Evolutionary conservation across 2,113 vertebrate species (phyloP).

Genomic region (Galemys pyrenaicus): DNA sequence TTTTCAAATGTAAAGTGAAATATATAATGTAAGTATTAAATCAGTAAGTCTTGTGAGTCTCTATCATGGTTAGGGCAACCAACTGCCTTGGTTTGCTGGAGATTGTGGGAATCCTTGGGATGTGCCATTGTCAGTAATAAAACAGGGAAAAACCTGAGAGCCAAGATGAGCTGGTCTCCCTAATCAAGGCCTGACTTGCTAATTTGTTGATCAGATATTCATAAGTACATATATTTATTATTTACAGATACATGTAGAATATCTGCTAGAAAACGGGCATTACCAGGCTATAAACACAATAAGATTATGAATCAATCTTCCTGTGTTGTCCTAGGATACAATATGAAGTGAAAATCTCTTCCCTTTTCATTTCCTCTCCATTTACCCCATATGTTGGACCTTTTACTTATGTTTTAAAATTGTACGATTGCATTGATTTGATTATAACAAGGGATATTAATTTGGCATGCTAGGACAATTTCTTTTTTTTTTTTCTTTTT

Average conservation of each 20-base stretch:
- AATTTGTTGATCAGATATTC: neutral
- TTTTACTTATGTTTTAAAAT: slow-evolving; percentile 49
- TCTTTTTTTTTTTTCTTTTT: neutral
- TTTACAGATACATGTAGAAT: neutral
- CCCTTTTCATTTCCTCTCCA: slow-evolving; percentile 5
- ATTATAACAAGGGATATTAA: slow-evolving; percentile 59
- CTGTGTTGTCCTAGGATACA: neutral
- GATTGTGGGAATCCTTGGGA: neutral
- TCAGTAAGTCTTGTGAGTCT: neutral
- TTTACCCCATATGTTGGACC: neutral
- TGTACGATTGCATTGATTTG: slow-evolving; percentile 1
- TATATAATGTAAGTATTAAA: slow-evolving; percentile 41
- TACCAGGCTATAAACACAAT: neutral
- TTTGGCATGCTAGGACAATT: slow-evolving; percentile 17
- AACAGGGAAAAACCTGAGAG: neutral
- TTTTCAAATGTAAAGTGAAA: slow-evolving; percentile 43
- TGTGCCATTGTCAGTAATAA: neutral
- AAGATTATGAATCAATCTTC: neutral
- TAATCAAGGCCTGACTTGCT: neutral
- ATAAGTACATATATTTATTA: neutral
- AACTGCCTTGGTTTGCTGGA: neutral
- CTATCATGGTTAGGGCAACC: neutral
- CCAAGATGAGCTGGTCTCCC: neutral
- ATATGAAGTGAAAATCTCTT: neutral
- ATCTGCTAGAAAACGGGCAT: neutral